Evolutionary conservation across 2,888 invertebrate genomes (phyloP).

Genomic region (Metellina segmentata): DNA sequence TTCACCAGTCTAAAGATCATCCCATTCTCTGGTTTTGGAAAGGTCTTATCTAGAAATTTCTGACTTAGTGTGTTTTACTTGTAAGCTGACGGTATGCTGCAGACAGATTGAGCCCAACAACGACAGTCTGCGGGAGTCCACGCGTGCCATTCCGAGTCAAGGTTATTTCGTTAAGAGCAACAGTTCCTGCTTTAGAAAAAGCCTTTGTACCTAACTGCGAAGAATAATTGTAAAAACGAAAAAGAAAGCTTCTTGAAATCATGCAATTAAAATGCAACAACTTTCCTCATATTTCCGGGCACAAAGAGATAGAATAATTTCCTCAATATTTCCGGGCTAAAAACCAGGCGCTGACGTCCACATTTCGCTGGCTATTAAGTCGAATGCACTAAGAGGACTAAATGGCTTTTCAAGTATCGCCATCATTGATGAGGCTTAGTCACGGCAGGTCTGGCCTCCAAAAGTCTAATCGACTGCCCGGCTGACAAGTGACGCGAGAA

Average conservation of each 20-base stretch:
- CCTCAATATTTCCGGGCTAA: not conserved
- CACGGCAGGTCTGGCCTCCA: slow-evolving; percentile 59
- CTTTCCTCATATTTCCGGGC: slow-evolving; percentile 48
- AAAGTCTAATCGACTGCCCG: slow-evolving; percentile 55
- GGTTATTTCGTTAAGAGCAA: not conserved
- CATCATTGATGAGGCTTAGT: slow-evolving; percentile 58
- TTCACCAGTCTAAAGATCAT: too few relatives aligned
- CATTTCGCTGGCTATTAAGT: slow-evolving; percentile 63
- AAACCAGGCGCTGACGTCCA: slow-evolving; percentile 55
- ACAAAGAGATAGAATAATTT: not conserved
- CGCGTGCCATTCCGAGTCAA: not conserved
- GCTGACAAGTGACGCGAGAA: slow-evolving; percentile 70
- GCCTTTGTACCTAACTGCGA: not conserved
- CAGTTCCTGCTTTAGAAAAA: not conserved
- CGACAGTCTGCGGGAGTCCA: too few relatives aligned
- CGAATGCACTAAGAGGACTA: slow-evolving; percentile 51
- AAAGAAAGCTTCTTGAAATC: slow-evolving; percentile 34
- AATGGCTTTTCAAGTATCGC: slow-evolving; percentile 67
- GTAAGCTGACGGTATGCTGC: too few relatives aligned
- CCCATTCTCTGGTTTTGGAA: too few relatives aligned
- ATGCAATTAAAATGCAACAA: slow-evolving; percentile 60
- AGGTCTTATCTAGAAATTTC: too few relatives aligned
- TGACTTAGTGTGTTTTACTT: too few relatives aligned
- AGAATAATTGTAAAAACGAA: not conserved
- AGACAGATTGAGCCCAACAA: too few relatives aligned